Evolutionary conservation across 1,140 invertebrate species (phyloP).

Genomic region (Trissolcus basalis): DNA sequence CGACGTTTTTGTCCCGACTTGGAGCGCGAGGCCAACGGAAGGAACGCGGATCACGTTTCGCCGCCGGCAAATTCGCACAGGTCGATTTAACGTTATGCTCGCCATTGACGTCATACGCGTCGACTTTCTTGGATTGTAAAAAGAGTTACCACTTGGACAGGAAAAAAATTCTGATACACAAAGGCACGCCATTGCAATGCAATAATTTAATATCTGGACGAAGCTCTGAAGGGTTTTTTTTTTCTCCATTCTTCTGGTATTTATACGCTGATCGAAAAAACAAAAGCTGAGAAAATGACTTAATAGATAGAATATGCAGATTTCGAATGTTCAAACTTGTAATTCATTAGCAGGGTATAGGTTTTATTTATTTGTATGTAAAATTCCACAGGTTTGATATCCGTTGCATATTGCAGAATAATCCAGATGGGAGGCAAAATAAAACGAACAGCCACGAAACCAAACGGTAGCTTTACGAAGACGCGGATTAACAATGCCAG

Average conservation of each 20-base stretch:
- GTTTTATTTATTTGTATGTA: slow-evolving; percentile 22
- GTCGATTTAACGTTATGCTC: slow-evolving; percentile 25
- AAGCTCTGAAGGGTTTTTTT: slow-evolving; percentile 9
- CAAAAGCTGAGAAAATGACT: too few species aligned
- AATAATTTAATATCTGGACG: slow-evolving; percentile 54
- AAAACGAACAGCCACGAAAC: slow-evolving; percentile 35
- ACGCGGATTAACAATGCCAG: slow-evolving; percentile 74
- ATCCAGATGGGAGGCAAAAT: slow-evolving; percentile 1
- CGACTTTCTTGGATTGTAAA: slow-evolving; percentile 53
- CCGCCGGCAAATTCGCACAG: slow-evolving; percentile 53
- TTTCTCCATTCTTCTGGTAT: too few species aligned
- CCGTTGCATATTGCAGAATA: too few species aligned
- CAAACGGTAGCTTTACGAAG: slow-evolving; percentile 72
- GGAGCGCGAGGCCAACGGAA: slow-evolving; percentile 49
- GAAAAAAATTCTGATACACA: slow-evolving; percentile 47
- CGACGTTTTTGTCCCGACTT: slow-evolving; percentile 53
- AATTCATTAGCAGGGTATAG: too few species aligned
- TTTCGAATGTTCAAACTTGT: too few species aligned
- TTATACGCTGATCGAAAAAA: too few species aligned
- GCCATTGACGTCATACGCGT: slow-evolving; percentile 49
- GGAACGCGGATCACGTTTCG: slow-evolving; percentile 58
- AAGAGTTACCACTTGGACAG: slow-evolving; percentile 52
- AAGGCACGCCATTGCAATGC: slow-evolving; percentile 33
- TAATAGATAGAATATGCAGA: too few species aligned
- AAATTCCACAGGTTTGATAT: slow-evolving; percentile 25